Conservation (phyloP, 2,888 invertebrate genomes). For the Sarcophaga rosellei region DNA sequence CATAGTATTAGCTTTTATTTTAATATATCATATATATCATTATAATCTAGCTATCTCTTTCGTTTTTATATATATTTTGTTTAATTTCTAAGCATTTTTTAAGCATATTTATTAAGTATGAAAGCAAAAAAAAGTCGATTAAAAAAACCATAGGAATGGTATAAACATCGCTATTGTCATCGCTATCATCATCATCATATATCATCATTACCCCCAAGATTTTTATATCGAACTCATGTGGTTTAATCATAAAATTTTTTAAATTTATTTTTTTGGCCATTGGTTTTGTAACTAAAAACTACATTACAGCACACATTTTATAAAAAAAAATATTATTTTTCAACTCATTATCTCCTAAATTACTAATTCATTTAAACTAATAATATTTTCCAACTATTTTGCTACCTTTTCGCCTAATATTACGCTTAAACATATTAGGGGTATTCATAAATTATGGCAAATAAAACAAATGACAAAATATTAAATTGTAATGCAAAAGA, state of each 20-base stretch:
- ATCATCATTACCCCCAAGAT: background rate
- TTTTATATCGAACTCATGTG: conserved; percentile 10
- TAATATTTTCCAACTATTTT: background rate
- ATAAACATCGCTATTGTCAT: conserved; percentile 1
- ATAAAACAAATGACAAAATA: background rate
- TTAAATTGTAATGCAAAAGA: background rate
- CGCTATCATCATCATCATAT: conserved; percentile 10
- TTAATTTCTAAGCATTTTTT: background rate
- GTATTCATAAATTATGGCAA: background rate
- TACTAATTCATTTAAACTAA: background rate
- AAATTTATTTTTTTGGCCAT: conserved; percentile 18
- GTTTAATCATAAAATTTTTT: background rate
- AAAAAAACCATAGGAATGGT: conserved; percentile 32
- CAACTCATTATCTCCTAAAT: background rate
- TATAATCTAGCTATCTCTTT: too few relatives aligned
- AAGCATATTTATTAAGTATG: background rate
- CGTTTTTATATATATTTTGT: background rate
- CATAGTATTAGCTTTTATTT: too few relatives aligned
- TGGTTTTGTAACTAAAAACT: conserved; percentile 8
- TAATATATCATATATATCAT: too few relatives aligned
- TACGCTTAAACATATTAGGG: conserved; percentile 1
- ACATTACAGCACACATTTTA: conserved; percentile 51
- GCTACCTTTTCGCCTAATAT: background rate
- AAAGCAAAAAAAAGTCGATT: background rate
- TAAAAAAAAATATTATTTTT: background rate